These are phyloP conservation scores for Nycticebus coucang DNA, from an alignment of 2,113 vertebrate genomes.

Conservation along the genomic window DNA sequence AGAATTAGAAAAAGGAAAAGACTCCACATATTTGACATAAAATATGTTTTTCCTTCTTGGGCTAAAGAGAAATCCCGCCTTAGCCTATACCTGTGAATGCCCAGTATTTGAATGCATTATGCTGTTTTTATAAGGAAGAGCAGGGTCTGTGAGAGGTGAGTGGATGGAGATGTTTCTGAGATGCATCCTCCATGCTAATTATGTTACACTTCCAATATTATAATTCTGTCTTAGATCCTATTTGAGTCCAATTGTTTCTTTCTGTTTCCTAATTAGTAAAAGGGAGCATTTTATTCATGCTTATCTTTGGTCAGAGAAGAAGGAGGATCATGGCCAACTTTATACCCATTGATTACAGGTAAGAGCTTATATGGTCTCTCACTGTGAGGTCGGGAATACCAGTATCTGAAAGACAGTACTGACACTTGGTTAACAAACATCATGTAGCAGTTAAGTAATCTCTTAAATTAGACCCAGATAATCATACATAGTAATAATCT, in stretches of 20 bases:
- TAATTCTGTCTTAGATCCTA: background rate
- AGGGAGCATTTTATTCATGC: background rate
- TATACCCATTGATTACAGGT: background rate
- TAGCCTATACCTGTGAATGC: background rate
- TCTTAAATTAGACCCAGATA: background rate
- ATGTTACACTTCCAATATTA: background rate
- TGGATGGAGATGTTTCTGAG: background rate
- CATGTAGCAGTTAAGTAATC: background rate
- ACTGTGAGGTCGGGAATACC: background rate
- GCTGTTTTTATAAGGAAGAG: background rate
- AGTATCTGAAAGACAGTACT: background rate
- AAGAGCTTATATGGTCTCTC: background rate
- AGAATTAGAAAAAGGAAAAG: background rate
- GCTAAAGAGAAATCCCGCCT: background rate
- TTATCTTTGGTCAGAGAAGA: background rate
- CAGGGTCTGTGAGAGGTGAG: background rate
- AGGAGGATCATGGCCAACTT: background rate
- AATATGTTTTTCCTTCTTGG: background rate
- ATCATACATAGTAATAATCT: background rate
- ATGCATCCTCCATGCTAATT: background rate
- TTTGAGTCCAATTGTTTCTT: background rate
- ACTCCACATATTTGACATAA: background rate
- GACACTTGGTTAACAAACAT: conserved; percentile 1
- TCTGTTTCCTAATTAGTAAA: background rate
- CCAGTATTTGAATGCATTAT: background rate